phyloP scores from a whole-genome alignment of 35 echinoderm and acorn worm genomes.

The Diadema setosum region DNA sequence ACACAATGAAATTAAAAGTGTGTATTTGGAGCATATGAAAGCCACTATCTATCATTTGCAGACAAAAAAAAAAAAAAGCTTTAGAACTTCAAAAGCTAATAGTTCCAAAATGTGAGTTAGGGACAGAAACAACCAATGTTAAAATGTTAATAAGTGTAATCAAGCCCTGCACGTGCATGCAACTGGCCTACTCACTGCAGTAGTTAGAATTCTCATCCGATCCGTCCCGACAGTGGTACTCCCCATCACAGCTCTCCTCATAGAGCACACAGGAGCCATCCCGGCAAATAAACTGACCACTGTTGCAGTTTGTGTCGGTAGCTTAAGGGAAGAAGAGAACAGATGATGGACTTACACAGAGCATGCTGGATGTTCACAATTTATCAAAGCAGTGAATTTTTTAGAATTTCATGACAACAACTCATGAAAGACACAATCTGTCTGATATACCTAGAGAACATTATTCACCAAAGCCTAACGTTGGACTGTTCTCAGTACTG shows the following conservation, averaged over 20 bases:
- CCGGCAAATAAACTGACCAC: constrained; percentile 9
- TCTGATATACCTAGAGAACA: background rate
- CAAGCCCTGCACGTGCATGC: no score
- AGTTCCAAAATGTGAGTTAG: background rate
- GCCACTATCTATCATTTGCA: no score
- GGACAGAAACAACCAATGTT: no score
- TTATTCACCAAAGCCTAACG: background rate
- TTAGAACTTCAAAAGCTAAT: background rate
- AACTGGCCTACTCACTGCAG: constrained; percentile 75
- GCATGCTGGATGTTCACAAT: background rate
- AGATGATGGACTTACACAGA: background rate
- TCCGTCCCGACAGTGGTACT: constrained; percentile 17
- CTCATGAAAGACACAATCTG: background rate
- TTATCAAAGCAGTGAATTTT: no score
- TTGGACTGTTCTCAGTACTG: no score
- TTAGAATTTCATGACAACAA: background rate
- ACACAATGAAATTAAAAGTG: background rate
- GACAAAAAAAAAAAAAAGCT: no score
- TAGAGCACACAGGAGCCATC: constrained; percentile 39
- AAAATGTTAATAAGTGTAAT: no score
- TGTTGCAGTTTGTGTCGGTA: background rate
- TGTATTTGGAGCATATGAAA: background rate
- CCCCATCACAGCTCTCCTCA: constrained; percentile 64
- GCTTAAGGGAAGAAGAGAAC: background rate
- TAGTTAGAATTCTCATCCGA: constrained; percentile 46